Base-by-base conservation (phyloP, 2,113 vertebrate species). In the Carollia perspicillata region DNA sequence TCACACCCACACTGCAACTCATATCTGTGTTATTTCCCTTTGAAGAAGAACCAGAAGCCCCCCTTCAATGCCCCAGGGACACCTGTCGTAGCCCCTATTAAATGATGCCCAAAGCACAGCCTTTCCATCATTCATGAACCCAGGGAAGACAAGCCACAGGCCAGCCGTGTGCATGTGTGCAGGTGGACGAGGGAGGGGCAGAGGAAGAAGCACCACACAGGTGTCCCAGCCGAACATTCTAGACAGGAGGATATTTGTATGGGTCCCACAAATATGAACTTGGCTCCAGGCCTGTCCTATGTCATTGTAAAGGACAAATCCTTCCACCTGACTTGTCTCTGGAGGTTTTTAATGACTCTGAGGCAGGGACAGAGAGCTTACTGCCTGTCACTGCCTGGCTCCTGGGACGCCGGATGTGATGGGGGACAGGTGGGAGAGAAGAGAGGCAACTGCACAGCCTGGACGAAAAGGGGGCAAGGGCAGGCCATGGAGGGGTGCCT, bases 261-360 rank as follows among this genome's bases (percentile, higher is more conserved):
- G 85, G 71, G 78, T 89, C 74, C 94, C 51, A 81, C 0, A 95
- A 78, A 94, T 89, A 71, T 42, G 47, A 92, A 95, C n/a, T 72
- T 2, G 30, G 47, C 30, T 88, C 53, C 8, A 28, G 84, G 49
- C 78, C 63, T 66, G 78, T 23, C 28, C 30, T 37, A 93, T 78
- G 44, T 14, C 37, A 53, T 23, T 30, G 68, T 28, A 4, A 74
- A 84, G 55, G 72, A 42, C 44, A 23, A 65, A 35, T 22, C 74
- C 84, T 42, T 77, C 42, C 12, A 28, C 58, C 35, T 63, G 49
- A 66, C 10, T 72, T 23, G 11, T 79, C 86, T 65, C 58, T 28
- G 23, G 40, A 84, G 33, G 42, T 11, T 68, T 91, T 65, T 18
- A 79, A 51, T 0, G 13, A 33, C 20, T 68, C 72, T 22, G 16